Conservation (phyloP, 2,797 vertebrate species). For the Eulemur coronatus region DNA sequence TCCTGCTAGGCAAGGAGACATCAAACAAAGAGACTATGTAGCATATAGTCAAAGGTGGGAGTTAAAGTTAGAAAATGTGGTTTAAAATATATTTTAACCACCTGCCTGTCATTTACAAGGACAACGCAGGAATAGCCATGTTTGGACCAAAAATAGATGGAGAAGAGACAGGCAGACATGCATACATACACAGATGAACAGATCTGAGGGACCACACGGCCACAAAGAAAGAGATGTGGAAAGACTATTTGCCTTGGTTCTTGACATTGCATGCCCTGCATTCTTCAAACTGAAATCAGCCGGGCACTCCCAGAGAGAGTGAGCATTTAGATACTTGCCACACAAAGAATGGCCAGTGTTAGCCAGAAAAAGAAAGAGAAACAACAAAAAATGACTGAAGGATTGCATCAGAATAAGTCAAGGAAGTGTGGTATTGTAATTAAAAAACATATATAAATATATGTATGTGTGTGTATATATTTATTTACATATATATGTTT, state of each 20-base stretch:
- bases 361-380: background rate
- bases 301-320: background rate
- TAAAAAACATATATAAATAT: no score
- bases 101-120: background rate
- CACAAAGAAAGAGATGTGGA: background rate
- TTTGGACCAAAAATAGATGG: background rate
- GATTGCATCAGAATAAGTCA: background rate
- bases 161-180: background rate
- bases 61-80: background rate
- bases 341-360: background rate
- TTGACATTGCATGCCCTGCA: background rate
- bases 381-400: background rate
- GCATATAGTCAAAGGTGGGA: background rate
- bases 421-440: background rate
- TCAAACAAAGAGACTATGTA: background rate
- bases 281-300: background rate
- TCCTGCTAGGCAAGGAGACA: background rate
- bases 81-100: background rate
- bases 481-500: background rate
- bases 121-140: background rate
- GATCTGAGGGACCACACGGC: no score
- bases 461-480: no score
- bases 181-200: background rate
- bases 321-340: background rate
- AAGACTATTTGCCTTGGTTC: background rate